Conservation (phyloP, 2,113 vertebrate species). For the Nyctereutes procyonoides region DNA sequence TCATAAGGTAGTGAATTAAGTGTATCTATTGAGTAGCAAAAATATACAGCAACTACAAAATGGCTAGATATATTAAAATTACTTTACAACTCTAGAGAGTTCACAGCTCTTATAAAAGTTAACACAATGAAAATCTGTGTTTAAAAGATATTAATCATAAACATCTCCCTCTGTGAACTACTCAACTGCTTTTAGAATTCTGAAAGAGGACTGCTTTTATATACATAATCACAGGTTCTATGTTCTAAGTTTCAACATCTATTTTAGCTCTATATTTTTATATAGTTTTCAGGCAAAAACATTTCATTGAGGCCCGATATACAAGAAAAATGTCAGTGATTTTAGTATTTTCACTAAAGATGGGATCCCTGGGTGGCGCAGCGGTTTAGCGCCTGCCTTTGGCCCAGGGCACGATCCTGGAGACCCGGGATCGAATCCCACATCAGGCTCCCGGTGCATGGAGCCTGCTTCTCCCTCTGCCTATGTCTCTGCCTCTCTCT, state of each 20-base stretch:
- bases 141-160: not conserved
- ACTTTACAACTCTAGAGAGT: not conserved
- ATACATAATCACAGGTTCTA: not conserved
- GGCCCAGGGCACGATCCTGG: no score
- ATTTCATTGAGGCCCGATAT: not conserved
- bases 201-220: not conserved
- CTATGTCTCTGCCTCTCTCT: no score
- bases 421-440: no score
- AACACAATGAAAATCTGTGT: constrained; percentile 3
- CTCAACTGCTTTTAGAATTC: not conserved
- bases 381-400: no score
- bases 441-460: no score
- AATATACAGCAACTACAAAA: not conserved
- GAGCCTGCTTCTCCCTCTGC: no score
- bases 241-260: not conserved
- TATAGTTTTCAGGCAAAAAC: constrained; percentile 18
- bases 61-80: not conserved
- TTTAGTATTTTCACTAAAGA: constrained; percentile 74
- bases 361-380: no score
- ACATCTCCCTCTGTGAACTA: not conserved
- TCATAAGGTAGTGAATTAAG: not conserved
- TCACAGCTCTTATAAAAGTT: not conserved
- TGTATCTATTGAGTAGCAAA: not conserved
- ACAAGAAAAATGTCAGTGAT: constrained; percentile 10
- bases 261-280: constrained; percentile 43